phyloP scores from a whole-genome alignment of 2,797 vertebrate genomes.

The Nothura maculosa region DNA sequence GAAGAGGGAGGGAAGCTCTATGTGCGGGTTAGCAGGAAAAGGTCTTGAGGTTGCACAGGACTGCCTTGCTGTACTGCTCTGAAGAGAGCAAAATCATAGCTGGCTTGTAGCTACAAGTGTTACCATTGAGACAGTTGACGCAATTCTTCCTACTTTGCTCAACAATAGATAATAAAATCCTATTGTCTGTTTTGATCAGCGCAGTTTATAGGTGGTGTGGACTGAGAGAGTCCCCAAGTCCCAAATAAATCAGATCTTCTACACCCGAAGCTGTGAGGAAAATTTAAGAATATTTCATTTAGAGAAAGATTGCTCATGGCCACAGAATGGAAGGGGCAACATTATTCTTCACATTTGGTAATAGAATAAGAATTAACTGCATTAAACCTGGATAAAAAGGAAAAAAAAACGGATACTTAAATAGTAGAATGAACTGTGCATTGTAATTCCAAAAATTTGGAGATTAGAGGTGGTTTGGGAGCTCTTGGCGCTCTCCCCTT shows the following conservation, averaged over 20 bases:
- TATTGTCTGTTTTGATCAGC: background rate
- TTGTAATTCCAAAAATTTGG: background rate
- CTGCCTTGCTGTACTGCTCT: background rate
- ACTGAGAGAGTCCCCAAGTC: background rate
- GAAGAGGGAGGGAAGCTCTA: background rate
- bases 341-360: background rate
- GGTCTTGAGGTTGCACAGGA: background rate
- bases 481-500: background rate
- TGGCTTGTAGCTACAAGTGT: background rate
- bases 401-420: background rate
- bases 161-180: background rate
- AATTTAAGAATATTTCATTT: background rate
- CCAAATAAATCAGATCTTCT: background rate
- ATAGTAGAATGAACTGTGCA: background rate
- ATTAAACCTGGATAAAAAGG: background rate
- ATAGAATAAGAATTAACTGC: background rate
- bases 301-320: background rate
- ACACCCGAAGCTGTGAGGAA: background rate
- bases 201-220: background rate
- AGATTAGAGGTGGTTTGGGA: background rate
- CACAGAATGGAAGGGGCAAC: background rate
- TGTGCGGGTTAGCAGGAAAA: background rate
- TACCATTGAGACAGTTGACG: background rate
- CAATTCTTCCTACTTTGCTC: background rate
- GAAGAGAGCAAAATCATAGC: background rate